These are phyloP conservation scores for Aphodius granarius DNA, from an alignment of 2,888 invertebrate species.

Conservation along the genomic window DNA sequence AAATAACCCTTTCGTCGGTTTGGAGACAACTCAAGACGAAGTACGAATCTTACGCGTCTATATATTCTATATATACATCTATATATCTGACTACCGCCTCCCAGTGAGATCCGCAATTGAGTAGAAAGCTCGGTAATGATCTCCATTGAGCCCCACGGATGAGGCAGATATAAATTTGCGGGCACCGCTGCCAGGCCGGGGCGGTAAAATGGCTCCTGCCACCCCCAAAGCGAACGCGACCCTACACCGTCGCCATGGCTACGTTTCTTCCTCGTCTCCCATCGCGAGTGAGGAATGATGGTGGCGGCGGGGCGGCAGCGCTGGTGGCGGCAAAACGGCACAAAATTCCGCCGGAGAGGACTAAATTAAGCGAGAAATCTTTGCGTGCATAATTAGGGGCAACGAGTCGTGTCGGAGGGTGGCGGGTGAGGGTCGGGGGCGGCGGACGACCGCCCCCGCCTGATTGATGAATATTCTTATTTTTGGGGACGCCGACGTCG, in stretches of 20 bases:
- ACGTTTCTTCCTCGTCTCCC: constrained; percentile 46
- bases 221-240: constrained; percentile 42
- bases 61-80: not conserved
- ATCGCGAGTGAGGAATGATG: constrained; percentile 37
- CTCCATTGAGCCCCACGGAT: constrained; percentile 55
- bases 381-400: constrained; percentile 56
- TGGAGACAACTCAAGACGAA: not conserved
- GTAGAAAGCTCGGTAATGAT: constrained; percentile 59
- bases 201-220: constrained; percentile 52
- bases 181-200: constrained; percentile 45
- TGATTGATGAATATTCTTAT: constrained; percentile 32
- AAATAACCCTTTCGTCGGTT: not conserved
- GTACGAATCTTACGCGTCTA: not conserved
- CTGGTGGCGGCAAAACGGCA: constrained; percentile 14
- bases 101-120: constrained; percentile 55
- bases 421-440: not conserved
- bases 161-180: constrained; percentile 58
- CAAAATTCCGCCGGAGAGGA: constrained; percentile 38
- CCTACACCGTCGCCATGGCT: constrained; percentile 50
- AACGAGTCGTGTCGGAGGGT: constrained; percentile 51
- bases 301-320: constrained; percentile 37
- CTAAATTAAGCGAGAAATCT: constrained; percentile 56
- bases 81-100: not conserved
- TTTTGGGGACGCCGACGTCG: constrained; percentile 19
- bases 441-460: not conserved